A percentile compares a stretch with the other conserved stretches of the same genome.
phyloP scores from a whole-genome alignment of 2,113 vertebrate species.

The Mustelus asterias region DNA sequence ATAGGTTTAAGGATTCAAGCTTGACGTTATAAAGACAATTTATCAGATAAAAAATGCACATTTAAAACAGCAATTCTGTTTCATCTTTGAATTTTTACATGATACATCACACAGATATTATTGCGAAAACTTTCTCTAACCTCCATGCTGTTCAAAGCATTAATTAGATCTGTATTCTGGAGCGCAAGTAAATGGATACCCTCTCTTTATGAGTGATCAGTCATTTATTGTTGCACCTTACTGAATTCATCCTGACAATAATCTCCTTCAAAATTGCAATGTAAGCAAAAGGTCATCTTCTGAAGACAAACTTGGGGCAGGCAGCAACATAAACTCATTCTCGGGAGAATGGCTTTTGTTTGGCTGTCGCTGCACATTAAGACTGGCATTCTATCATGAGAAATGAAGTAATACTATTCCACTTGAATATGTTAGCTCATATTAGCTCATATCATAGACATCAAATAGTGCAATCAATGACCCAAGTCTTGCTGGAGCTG shows the following conservation, averaged over 20 bases:
- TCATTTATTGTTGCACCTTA: neutral
- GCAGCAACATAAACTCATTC: neutral
- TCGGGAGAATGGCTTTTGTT: neutral
- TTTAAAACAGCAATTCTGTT: neutral
- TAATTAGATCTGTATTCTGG: neutral
- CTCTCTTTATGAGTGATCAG: neutral
- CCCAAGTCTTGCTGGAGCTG: neutral
- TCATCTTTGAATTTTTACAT: neutral
- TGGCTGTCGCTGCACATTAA: neutral
- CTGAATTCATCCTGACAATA: neutral
- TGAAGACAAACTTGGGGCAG: neutral
- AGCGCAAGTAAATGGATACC: neutral
- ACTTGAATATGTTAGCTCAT: neutral
- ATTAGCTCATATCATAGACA: neutral
- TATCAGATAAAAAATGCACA: neutral
- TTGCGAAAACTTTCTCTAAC: neutral
- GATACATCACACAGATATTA: neutral
- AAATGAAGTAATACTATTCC: neutral
- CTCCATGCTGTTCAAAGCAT: neutral
- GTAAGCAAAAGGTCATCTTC: neutral
- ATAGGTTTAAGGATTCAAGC: neutral
- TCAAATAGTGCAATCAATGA: neutral
- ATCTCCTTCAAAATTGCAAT: neutral
- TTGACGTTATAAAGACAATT: neutral
- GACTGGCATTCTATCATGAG: neutral